Evolutionary conservation across 1,140 invertebrate genomes (phyloP).

Genomic region (Notospermus geniculatus): DNA sequence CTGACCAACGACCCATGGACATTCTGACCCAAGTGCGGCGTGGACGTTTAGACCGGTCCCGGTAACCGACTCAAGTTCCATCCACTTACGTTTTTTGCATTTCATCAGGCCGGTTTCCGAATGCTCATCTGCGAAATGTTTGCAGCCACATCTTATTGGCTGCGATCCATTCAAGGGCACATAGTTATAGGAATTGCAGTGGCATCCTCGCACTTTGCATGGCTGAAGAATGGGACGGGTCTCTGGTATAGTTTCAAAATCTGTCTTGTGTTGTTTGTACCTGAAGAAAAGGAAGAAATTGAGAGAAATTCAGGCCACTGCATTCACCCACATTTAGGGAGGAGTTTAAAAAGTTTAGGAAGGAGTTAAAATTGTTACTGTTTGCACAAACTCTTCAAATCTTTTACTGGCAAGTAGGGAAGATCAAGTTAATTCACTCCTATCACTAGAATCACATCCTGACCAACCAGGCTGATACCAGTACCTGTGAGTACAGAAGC

Average conservation of each 20-base stretch:
- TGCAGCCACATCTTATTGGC: slow-evolving; percentile 52
- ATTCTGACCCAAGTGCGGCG: too few relatives aligned
- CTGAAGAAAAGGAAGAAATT: slow-evolving; percentile 29
- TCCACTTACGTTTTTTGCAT: slow-evolving; percentile 42
- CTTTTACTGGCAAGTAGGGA: too few relatives aligned
- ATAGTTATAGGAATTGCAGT: slow-evolving; percentile 50
- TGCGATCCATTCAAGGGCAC: slow-evolving; percentile 52
- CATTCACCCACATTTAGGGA: too few relatives aligned
- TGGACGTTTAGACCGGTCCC: background rate
- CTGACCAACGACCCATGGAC: too few relatives aligned
- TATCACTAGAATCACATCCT: too few relatives aligned
- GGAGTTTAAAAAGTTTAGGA: too few relatives aligned
- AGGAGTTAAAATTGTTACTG: too few relatives aligned
- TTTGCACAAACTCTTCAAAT: too few relatives aligned
- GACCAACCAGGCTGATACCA: background rate
- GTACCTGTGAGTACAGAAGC: slow-evolving; percentile 56
- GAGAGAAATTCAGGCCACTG: too few relatives aligned
- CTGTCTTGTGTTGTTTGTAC: slow-evolving; percentile 55
- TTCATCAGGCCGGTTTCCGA: slow-evolving; percentile 36
- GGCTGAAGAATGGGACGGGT: slow-evolving; percentile 47
- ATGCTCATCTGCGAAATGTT: slow-evolving; percentile 52
- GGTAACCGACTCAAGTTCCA: background rate
- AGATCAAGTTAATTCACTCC: too few relatives aligned
- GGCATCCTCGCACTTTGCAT: slow-evolving; percentile 49
- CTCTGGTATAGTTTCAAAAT: slow-evolving; percentile 48